A percentile compares a stretch with the other conserved stretches of the same genome.
phyloP scores from a whole-genome alignment of 2,113 vertebrate species.

The Cinclus cinclus region DNA sequence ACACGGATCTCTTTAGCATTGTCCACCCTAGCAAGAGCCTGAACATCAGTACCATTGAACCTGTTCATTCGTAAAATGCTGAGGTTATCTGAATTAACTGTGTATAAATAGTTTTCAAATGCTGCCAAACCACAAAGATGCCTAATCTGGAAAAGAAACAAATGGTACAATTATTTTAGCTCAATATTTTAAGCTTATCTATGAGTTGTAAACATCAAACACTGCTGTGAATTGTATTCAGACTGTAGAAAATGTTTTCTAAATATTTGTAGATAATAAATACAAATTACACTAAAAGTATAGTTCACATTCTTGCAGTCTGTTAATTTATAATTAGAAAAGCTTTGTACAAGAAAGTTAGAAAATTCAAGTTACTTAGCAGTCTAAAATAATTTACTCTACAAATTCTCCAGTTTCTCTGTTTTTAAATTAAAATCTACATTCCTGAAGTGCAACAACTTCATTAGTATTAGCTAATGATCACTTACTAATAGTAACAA shows the following conservation, averaged over 20 bases:
- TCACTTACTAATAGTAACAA: background rate
- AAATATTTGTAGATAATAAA: background rate
- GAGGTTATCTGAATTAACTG: conserved; percentile 78
- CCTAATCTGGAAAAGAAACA: conserved; percentile 77
- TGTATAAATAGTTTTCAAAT: conserved; percentile 95
- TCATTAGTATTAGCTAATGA: background rate
- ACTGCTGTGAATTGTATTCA: background rate
- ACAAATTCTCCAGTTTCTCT: background rate
- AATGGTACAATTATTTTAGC: background rate
- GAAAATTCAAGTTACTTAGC: background rate
- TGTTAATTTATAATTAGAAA: background rate
- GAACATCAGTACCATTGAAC: conserved; percentile 85
- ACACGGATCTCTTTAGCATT: conserved; percentile 79
- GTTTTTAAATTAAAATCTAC: background rate
- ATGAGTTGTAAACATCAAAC: background rate
- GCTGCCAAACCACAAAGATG: conserved; percentile 88
- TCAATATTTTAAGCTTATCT: background rate
- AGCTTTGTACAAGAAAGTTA: background rate
- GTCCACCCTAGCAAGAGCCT: conserved; percentile 78
- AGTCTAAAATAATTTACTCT: background rate
- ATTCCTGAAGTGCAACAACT: background rate
- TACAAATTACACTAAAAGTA: background rate
- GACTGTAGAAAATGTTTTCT: background rate
- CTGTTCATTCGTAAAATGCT: conserved; percentile 87
- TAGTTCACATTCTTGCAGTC: background rate